Percentiles rank a stretch among this genome's conserved stretches.
These are phyloP conservation scores for Dryobotodes eremita DNA, from an alignment of 2,888 invertebrate species.

Conservation along the genomic window DNA sequence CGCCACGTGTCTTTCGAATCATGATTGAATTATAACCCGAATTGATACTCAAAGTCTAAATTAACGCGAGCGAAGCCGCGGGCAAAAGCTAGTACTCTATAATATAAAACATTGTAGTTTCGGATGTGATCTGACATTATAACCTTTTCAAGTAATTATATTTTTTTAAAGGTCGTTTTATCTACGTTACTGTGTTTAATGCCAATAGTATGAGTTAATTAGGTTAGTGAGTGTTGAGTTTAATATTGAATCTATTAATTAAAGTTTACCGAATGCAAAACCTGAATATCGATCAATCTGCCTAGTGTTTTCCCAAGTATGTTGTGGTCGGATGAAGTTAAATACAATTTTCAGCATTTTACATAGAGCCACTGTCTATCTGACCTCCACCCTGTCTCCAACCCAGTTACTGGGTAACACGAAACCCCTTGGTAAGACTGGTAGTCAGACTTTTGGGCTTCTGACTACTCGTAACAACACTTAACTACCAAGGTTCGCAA, in stretches of 20 bases:
- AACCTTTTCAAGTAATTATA: conserved; percentile 40
- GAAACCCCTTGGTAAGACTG: background rate
- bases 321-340: background rate
- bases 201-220: conserved; percentile 28
- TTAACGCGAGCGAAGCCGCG: no score
- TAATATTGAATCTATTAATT: background rate
- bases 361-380: background rate
- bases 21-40: no score
- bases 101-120: conserved; percentile 6
- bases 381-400: background rate
- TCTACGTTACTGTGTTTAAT: conserved; percentile 26
- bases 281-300: background rate
- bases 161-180: conserved; percentile 18
- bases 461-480: background rate
- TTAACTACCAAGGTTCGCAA: background rate
- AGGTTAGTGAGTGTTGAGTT: conserved; percentile 9
- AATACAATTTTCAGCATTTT: background rate
- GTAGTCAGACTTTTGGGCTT: background rate
- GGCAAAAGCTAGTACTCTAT: no score
- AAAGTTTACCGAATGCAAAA: background rate
- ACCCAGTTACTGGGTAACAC: background rate
- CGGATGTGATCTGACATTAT: conserved; percentile 8
- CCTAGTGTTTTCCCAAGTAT: background rate
- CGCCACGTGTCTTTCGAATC: no score
- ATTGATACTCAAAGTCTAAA: no score